These are phyloP conservation scores for Serranus cabrilla DNA, from an alignment of 2,797 vertebrate genomes.

Conservation along the genomic window DNA sequence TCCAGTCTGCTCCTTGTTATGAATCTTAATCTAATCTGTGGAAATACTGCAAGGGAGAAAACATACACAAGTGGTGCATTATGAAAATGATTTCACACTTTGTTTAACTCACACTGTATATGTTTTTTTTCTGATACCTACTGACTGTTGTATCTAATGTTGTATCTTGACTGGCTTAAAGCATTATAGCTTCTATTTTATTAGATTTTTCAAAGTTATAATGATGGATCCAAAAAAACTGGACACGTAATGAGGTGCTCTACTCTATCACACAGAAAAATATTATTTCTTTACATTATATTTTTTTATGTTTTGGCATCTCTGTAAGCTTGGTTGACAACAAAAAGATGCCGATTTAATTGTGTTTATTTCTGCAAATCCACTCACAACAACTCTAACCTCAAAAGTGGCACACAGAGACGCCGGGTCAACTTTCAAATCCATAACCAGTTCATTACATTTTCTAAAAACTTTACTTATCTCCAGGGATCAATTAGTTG, in stretches of 20 bases:
- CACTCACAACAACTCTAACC: too few species aligned
- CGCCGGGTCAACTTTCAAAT: too few species aligned
- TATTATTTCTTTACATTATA: neutral
- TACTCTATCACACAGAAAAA: neutral
- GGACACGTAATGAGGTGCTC: neutral
- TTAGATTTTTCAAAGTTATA: neutral
- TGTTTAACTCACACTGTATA: neutral
- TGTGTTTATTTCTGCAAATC: too few species aligned
- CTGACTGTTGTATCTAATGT: neutral
- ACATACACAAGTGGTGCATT: neutral
- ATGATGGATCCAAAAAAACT: neutral
- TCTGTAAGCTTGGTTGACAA: neutral
- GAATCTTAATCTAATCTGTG: constrained; percentile 6
- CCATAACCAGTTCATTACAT: too few species aligned
- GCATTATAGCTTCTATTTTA: neutral
- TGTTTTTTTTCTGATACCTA: neutral
- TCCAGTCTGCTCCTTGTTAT: neutral
- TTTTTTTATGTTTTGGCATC: neutral
- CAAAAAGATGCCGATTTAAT: too few species aligned
- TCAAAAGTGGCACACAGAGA: too few species aligned
- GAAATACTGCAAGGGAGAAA: neutral
- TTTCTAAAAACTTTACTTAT: too few species aligned
- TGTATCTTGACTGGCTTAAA: neutral
- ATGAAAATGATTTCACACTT: neutral
- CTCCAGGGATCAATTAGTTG: too few species aligned